Percentiles rank a stretch among this genome's conserved stretches.
Evolutionary conservation across 2,888 invertebrate species (phyloP).

Genomic region (Athrips mouffetella): DNA sequence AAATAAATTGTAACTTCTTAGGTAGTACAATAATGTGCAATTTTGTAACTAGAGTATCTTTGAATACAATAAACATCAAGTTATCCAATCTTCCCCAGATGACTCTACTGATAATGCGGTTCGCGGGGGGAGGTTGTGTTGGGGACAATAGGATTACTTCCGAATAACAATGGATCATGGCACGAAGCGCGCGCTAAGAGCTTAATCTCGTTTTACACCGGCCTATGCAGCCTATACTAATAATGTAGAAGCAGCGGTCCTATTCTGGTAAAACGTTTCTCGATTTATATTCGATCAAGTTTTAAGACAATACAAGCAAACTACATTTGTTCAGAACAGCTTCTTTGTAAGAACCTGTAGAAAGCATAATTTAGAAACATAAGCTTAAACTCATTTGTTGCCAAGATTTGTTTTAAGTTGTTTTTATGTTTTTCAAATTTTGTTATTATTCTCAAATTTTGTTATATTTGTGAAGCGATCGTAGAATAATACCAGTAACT

Average conservation of each 20-base stretch:
- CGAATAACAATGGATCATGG: constrained; percentile 53
- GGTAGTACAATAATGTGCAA: background rate
- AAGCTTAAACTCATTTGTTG: no score
- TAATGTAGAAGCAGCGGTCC: constrained; percentile 23
- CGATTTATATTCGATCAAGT: background rate
- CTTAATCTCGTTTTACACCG: constrained; percentile 59
- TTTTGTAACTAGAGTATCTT: background rate
- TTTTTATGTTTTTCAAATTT: no score
- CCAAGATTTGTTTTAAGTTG: no score
- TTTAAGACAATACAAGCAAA: no score
- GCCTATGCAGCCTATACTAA: constrained; percentile 34
- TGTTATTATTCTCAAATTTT: no score
- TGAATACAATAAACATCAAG: constrained; percentile 28
- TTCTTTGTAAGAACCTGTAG: no score
- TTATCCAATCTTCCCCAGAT: constrained; percentile 41
- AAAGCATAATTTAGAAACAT: no score
- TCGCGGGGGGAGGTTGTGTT: constrained; percentile 40
- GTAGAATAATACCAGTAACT: no score
- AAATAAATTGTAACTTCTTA: background rate
- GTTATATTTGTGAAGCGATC: no score
- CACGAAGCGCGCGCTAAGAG: constrained; percentile 40
- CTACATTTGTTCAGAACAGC: no score
- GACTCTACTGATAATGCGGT: constrained; percentile 32
- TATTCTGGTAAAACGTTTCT: background rate
- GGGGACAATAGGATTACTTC: constrained; percentile 61